Percentiles rank a stretch among this genome's conserved stretches.
These are phyloP conservation scores for Anoplophora glabripennis DNA, from an alignment of 1,140 invertebrate genomes.

Conservation along the genomic window DNA sequence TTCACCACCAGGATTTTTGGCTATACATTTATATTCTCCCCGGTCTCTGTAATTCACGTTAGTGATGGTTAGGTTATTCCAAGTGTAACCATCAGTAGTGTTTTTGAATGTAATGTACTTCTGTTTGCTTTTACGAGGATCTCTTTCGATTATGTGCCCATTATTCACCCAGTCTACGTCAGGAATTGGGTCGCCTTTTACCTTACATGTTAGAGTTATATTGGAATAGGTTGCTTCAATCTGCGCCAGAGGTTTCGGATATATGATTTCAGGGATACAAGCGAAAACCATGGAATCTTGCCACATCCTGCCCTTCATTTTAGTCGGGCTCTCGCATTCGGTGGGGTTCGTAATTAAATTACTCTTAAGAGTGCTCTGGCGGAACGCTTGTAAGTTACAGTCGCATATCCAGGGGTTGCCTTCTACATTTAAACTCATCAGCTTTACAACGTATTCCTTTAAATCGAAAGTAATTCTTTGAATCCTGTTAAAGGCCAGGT, in stretches of 20 bases:
- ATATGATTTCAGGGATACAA: conserved; percentile 72
- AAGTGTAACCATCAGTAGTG: conserved; percentile 52
- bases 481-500: conserved; percentile 71
- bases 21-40: conserved; percentile 85
- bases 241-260: conserved; percentile 53
- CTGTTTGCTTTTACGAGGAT: conserved; percentile 56
- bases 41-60: conserved; percentile 70
- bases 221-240: conserved; percentile 63
- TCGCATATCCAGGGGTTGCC: conserved; percentile 88
- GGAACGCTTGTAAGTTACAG: conserved; percentile 75
- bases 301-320: conserved; percentile 68
- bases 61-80: conserved; percentile 76
- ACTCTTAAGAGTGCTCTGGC: conserved; percentile 69
- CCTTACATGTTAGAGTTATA: conserved; percentile 73
- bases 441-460: conserved; percentile 54
- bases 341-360: conserved; percentile 72
- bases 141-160: conserved; percentile 58
- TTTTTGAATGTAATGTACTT: conserved; percentile 53
- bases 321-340: conserved; percentile 64
- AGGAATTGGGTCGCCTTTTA: conserved; percentile 71
- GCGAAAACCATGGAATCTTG: conserved; percentile 73
- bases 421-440: conserved; percentile 72
- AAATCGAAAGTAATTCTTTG: conserved; percentile 45
- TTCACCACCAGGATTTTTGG: conserved; percentile 79
- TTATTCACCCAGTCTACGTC: conserved; percentile 73